Base-by-base conservation (phyloP, 2,797 vertebrate genomes). In the Melopsittacus undulatus region DNA sequence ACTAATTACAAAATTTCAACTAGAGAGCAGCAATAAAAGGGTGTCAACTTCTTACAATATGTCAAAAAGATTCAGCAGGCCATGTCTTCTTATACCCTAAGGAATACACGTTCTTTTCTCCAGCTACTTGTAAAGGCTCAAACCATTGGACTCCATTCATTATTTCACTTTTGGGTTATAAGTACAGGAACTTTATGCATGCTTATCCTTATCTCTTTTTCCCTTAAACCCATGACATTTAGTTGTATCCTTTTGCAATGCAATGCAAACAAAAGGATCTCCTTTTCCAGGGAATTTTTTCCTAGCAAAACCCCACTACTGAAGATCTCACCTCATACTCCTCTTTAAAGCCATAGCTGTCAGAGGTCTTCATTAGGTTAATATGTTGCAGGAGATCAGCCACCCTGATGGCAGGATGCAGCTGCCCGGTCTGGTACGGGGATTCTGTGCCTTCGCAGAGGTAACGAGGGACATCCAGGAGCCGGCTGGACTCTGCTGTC, bases 291-390 rank as follows among this genome's bases (percentile, higher is more conserved):
- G 68, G n/a, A 62, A 57, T 62, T 93, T 96, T 74, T 77, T 83
- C 61, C 74, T 76, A 78, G 66, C 54, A 87, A 84, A 95, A 63
- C 81, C 77, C 73, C 79, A 87, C 97, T 96, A n/a, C 38, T 84
- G 89, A 96, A 96, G 92, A 76, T 81, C 95, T 98, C 98, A 99
- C 99, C 99, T 99, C 99, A 54, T 99, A 99, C 96, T 99, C 99
- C 97, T 99, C 99, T 97, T 99, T 99, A 97, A 99, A 99, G 96
- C 99, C 99, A 89, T 99, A 99, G 98, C 99, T 99, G 98, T 99
- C 99, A 22, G 99, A 99, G 5, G 99, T 99, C 98, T 99, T 99
- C 99, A 99, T 99, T 72, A 99, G 98, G 97, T 99, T 99, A 97
- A 99, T 99, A 97, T 99, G 99, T 89, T 99, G 99, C 93, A 99